A percentile compares a stretch with the other conserved stretches of the same genome.
Evolutionary conservation across 2,797 vertebrate species (phyloP).

Genomic region (Phataginus tetradactyla): DNA sequence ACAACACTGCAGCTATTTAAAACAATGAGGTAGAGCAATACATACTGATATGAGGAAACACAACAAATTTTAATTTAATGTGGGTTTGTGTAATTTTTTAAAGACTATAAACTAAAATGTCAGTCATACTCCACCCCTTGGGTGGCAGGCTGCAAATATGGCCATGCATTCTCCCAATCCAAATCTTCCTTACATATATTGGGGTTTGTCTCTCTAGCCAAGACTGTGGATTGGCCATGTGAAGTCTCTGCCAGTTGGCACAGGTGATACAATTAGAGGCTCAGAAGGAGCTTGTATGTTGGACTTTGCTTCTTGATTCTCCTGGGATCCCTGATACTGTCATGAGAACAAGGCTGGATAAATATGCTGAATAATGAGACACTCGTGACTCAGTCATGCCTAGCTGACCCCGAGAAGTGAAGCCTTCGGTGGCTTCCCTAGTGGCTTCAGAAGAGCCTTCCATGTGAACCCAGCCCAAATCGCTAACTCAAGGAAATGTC

Average conservation of each 20-base stretch:
- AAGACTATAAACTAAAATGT: neutral
- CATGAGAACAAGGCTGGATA: neutral
- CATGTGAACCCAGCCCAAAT: neutral
- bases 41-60: neutral
- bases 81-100: neutral
- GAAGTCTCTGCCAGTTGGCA: neutral
- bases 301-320: neutral
- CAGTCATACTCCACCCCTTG: fast-evolving
- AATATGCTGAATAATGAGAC: too few relatives aligned
- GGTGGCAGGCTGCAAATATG: neutral
- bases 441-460: neutral
- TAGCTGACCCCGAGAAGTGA: fast-evolving
- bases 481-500: neutral
- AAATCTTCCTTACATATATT: neutral
- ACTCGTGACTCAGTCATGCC: fast-evolving
- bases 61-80: neutral
- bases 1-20: neutral
- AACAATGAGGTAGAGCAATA: neutral
- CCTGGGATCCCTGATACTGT: neutral
- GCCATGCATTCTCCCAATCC: neutral
- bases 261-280: neutral
- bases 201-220: neutral
- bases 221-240: neutral
- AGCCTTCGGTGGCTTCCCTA: neutral
- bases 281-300: neutral